A percentile compares a stretch with the other conserved stretches of the same genome.
Conservation (phyloP, 2,797 vertebrate genomes). For the Peromyscus nudipes region DNA sequence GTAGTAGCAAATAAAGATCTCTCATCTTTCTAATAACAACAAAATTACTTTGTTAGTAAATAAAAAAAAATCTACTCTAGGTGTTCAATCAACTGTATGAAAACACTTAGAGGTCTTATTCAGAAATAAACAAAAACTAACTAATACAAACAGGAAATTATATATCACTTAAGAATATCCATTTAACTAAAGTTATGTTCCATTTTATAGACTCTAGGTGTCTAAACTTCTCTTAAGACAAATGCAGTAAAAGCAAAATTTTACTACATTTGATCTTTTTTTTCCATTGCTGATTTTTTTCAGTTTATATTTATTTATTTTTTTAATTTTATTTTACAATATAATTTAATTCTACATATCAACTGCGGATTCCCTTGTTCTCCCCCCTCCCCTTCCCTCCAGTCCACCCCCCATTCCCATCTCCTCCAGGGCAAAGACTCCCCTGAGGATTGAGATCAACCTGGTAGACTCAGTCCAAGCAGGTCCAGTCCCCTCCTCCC, state of each 20-base stretch:
- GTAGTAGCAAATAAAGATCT: neutral
- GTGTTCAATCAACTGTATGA: neutral
- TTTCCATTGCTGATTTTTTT: neutral
- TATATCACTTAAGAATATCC: constrained; percentile 29
- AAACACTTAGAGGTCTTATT: neutral
- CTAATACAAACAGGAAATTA: neutral
- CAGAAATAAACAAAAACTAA: neutral
- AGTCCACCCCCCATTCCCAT: no score
- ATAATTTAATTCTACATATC: no score
- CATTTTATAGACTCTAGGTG: neutral
- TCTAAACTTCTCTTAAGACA: constrained; percentile 19
- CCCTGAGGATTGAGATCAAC: no score
- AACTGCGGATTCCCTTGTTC: no score
- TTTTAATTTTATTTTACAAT: no score
- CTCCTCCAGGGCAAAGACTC: no score
- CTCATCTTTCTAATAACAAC: neutral
- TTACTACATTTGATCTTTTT: constrained; percentile 50
- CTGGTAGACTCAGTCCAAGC: no score
- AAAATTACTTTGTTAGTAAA: constrained; percentile 38
- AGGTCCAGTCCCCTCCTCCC: no score
- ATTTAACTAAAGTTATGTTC: constrained; percentile 14
- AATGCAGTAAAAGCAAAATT: constrained; percentile 56
- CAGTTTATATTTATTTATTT: no score
- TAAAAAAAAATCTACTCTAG: constrained; percentile 14
- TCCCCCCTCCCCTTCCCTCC: no score